Evolutionary conservation across 2,113 vertebrate genomes (phyloP).

Genomic region (Tenebrosternarchus preto): DNA sequence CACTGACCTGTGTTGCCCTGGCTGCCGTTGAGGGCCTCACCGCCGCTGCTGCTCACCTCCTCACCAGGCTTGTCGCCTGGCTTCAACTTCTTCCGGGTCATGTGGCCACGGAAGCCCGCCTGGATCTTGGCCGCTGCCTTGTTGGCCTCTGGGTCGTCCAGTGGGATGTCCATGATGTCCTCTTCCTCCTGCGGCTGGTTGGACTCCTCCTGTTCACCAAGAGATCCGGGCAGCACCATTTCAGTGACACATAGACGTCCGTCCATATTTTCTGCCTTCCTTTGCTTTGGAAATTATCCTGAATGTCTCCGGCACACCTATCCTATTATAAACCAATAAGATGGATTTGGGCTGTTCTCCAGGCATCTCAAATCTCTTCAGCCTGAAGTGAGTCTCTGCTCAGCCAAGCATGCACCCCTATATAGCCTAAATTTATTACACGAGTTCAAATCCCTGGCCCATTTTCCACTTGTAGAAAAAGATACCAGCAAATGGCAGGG

Average conservation of each 20-base stretch:
- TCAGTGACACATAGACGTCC: background rate
- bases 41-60: conserved; percentile 87
- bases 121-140: conserved; percentile 97
- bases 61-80: conserved; percentile 85
- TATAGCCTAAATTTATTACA: background rate
- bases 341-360: conserved; percentile 1
- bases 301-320: background rate
- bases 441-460: background rate
- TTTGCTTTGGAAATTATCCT: background rate
- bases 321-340: background rate
- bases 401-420: background rate
- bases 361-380: background rate
- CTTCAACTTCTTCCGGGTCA: conserved; percentile 99
- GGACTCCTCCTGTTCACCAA: conserved; percentile 83
- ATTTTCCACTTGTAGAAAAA: background rate
- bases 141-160: conserved; percentile 95
- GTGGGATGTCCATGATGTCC: conserved; percentile 95
- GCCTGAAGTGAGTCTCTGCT: background rate
- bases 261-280: background rate
- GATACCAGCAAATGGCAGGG: background rate
- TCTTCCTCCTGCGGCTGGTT: conserved; percentile 87
- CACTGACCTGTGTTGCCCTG: conserved; percentile 68
- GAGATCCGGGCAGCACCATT: background rate
- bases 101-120: conserved; percentile 96
- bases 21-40: conserved; percentile 69